Evolutionary conservation across 2,797 vertebrate genomes (phyloP).

Genomic region (Leuciscus waleckii): DNA sequence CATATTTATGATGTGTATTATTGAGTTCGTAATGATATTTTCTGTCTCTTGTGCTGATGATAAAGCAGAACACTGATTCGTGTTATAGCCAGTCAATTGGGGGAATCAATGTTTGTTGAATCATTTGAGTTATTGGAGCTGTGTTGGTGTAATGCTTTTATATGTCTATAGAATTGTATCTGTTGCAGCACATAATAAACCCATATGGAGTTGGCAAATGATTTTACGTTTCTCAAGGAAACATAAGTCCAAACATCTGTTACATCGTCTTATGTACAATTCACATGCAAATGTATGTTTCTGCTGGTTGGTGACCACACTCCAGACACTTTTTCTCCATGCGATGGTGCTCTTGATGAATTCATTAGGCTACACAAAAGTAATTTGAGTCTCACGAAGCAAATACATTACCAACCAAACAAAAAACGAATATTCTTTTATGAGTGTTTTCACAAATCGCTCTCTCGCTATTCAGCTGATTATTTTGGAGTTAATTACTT

Average conservation of each 20-base stretch:
- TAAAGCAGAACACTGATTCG: constrained; percentile 14
- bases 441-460: not conserved
- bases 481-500: not conserved
- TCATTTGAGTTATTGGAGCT: constrained; percentile 14
- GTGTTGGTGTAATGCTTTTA: not conserved
- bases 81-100: constrained; percentile 8
- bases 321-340: not conserved
- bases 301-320: not conserved
- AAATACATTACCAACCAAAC: not conserved
- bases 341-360: not conserved
- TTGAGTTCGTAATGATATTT: constrained; percentile 17
- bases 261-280: not conserved
- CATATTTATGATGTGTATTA: constrained; percentile 12
- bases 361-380: not conserved
- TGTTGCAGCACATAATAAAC: not conserved
- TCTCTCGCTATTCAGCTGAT: not conserved
- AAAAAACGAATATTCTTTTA: not conserved
- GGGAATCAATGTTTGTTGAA: constrained; percentile 27
- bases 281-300: not conserved
- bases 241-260: not conserved
- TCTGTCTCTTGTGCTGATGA: not conserved
- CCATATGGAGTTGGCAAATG: not conserved
- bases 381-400: not conserved
- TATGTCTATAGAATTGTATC: constrained; percentile 1
- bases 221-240: not conserved